Evolutionary conservation across 2,113 vertebrate genomes (phyloP), one percentile per base, ranked within the genome.

Genomic region (Nerophis lumbriciformis): DNA sequence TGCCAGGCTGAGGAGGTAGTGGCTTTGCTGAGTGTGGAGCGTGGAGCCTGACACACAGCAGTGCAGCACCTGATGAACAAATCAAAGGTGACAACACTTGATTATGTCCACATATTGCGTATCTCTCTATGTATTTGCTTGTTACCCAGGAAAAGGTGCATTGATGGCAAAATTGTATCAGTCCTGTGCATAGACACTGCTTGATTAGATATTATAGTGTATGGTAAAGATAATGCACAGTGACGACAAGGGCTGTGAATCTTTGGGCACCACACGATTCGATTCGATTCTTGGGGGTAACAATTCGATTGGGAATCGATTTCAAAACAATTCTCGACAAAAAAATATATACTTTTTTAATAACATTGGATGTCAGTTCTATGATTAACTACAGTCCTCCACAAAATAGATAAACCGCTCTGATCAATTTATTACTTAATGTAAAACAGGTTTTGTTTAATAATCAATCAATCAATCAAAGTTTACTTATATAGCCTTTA

Each of bases 11-110:
- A 99, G 83, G 45, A 94, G 91, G 11, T 95, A 96, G 82, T 94
- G 94, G 85, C 94, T 98, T 76, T 97, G 96, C 65, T 98, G 95
- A 2, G 90, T 94, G 49, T 96, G 94, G 0, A 94, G 92, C 81
- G 88, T 94, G 47, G 95, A 98, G 63, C 96, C 94, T 0, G 92
- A 94, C 64, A 98, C 92, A 44, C 97, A 99, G 63, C 94, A 95
- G 85, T 98, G 95, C 28, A 99, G 88, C 67, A 99, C 94, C 97
- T 99, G 82, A 4, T 45, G 73, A 14, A 64, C 44, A 14, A 64
- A n/a, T 45, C 5, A 21, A 59, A 15, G 39, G 8, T 11, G 47
- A 35, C 5, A 14, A 8, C n/a, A 61, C n/a, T 60, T 8, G 47
- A 75, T 53, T 8, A 14, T 49, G 44, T 54, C 12, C 45, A 57